These are phyloP conservation scores for Clitarchus hookeri DNA, from an alignment of 2,888 invertebrate species.

Conservation along the genomic window DNA sequence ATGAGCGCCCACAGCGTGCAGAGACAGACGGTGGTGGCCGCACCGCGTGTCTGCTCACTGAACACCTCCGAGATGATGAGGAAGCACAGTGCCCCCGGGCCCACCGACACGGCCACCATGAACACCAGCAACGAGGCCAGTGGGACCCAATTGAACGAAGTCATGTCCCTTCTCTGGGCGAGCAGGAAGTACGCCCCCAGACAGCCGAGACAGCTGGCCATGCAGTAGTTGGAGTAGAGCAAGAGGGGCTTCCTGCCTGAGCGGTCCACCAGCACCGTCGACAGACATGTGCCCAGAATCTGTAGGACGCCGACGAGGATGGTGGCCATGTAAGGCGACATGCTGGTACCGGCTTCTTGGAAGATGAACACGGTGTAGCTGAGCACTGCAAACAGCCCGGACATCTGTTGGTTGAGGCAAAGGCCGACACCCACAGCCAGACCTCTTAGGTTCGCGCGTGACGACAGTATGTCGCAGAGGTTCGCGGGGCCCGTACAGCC, in stretches of 20 bases:
- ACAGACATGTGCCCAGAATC: conserved; percentile 47
- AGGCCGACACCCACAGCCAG: conserved; percentile 53
- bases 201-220: conserved; percentile 48
- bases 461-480: background rate
- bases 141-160: conserved; percentile 29
- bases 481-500: conserved; percentile 46
- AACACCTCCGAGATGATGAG: conserved; percentile 37
- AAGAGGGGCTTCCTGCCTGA: conserved; percentile 56
- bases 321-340: conserved; percentile 50
- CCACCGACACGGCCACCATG: conserved; percentile 32
- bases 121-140: conserved; percentile 29
- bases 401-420: conserved; percentile 54
- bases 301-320: conserved; percentile 56
- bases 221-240: conserved; percentile 52
- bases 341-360: conserved; percentile 47
- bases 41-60: conserved; percentile 26
- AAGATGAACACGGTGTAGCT: conserved; percentile 51
- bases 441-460: conserved; percentile 43
- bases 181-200: conserved; percentile 50
- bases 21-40: conserved; percentile 39
- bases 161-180: conserved; percentile 21
- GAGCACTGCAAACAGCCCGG: conserved; percentile 56
- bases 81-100: conserved; percentile 32
- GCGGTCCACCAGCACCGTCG: conserved; percentile 52
- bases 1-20: conserved; percentile 51